Conservation (phyloP, 2,797 vertebrate species). For the Phoeniculus purpureus region DNA sequence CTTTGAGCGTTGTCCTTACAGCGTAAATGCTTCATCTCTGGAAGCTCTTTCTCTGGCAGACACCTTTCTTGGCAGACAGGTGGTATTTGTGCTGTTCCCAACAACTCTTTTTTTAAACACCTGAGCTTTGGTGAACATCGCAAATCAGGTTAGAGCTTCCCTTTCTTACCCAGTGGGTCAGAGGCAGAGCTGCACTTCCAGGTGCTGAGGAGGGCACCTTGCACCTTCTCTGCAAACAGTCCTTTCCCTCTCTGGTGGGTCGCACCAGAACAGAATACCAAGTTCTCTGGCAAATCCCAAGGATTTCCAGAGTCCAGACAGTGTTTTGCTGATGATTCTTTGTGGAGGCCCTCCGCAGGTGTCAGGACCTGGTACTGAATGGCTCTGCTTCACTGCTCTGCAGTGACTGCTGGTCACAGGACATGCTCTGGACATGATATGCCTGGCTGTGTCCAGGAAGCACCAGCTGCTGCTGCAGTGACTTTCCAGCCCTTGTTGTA, state of each 20-base stretch:
- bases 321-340: neutral
- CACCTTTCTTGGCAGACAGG: neutral
- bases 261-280: neutral
- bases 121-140: neutral
- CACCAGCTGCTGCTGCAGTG: neutral
- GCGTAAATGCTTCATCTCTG: neutral
- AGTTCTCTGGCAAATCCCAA: neutral
- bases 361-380: neutral
- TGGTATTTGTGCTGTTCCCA: neutral
- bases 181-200: neutral
- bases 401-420: neutral
- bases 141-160: neutral
- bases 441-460: neutral
- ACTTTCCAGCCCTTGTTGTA: neutral
- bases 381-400: neutral
- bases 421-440: fast-evolving
- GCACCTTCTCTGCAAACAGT: neutral
- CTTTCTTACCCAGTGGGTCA: neutral
- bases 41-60: neutral
- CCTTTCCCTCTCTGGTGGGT: neutral
- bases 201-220: neutral
- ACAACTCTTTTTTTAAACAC: neutral
- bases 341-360: neutral
- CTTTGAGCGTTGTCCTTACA: neutral
- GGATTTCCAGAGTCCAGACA: neutral